Evolutionary conservation across 2,113 vertebrate genomes (phyloP).

Genomic region (Pycnonotus jocosus): DNA sequence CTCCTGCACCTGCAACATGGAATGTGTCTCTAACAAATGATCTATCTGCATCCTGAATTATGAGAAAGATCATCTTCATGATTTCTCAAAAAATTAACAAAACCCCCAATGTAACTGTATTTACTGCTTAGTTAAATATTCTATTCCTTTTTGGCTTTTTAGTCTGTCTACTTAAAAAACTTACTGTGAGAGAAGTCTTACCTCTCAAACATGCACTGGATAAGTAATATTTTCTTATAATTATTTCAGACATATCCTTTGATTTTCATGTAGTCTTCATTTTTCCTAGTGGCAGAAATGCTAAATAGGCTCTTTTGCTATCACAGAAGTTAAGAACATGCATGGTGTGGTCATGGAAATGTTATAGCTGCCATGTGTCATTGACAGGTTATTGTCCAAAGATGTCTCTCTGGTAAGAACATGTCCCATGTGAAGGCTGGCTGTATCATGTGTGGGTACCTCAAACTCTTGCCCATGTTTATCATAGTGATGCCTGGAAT

Average conservation of each 20-base stretch:
- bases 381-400: conserved; percentile 93
- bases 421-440: conserved; percentile 95
- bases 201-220: not conserved
- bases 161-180: not conserved
- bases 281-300: not conserved
- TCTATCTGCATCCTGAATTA: not conserved
- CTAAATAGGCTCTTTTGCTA: not conserved
- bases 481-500: conserved; percentile 94
- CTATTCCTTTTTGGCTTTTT: not conserved
- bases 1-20: not conserved
- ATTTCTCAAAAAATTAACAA: not conserved
- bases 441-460: conserved; percentile 89
- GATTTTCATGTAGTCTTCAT: not conserved
- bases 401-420: conserved; percentile 94
- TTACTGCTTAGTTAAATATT: not conserved
- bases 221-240: not conserved
- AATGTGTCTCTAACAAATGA: not conserved
- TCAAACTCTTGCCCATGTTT: conserved; percentile 96
- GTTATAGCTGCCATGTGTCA: not conserved
- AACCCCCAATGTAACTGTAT: not conserved
- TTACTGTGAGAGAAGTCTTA: not conserved
- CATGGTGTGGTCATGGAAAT: not conserved
- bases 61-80: not conserved
- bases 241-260: not conserved
- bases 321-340: not conserved